Evolutionary conservation across 2,113 vertebrate species (phyloP), one percentile per base, ranked within the genome.

Genomic region (Vimba vimba): DNA sequence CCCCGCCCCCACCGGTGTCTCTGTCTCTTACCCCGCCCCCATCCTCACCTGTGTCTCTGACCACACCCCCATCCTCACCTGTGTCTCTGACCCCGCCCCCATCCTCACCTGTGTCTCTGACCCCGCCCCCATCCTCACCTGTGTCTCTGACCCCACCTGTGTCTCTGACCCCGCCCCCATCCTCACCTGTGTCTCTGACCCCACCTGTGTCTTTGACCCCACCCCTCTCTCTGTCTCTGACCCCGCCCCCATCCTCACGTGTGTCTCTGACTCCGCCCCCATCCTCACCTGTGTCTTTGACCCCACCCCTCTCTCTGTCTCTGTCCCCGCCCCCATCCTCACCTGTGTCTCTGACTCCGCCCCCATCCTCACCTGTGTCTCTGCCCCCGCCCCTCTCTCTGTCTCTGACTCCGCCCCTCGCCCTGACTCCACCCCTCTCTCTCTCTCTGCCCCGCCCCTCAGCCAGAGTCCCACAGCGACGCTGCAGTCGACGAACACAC

Each of bases 391-490:
- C 25, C 47, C 74, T 57, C 9, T 10, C 23, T 1, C 43, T 57
- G 27, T 36, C 6, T 39, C 39, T 79, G 19, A 59, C 50, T 19
- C 57, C 7, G 8, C 57, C 79, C 59, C 77, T 60, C 55, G 0
- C 25, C 1, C 75, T 78, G 50, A 52, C 52, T 5, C 55, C 77
- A 0, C 77, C 77, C 33, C 30, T n/a, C 77, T 79, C 10, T 43
- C 33, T 79, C 21, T 79, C 10, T 79, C 1, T 60, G 77, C 23
- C 82, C 84, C 87, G 47, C 87, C 86, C 91, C 88, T 6, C 91
- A 99, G 97, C 84, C 98, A 98, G 94, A 99, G 98, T 90, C 98
- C 98, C 36, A 98, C 97, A 0, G 94, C 97, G 91, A 99, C 98
- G 0, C 96, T 99, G 50, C 98, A 99, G 94, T 99, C 98, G 5